Percentiles rank a stretch among this genome's conserved stretches.
phyloP scores from a whole-genome alignment of 64 coral and sea anemone species.

The Hydrozoanthus tunicans region DNA sequence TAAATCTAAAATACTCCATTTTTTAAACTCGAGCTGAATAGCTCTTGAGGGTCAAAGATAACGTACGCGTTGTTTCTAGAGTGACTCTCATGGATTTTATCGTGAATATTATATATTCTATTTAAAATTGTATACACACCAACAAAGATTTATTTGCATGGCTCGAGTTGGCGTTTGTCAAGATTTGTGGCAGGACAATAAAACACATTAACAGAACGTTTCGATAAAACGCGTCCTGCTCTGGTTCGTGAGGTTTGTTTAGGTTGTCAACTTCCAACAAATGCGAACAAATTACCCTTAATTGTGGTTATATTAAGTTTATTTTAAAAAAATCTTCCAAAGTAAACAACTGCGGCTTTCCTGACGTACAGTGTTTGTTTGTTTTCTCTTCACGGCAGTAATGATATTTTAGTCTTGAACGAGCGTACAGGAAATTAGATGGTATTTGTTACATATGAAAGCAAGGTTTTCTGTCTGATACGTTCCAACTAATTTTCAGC shows the following conservation, averaged over 20 bases:
- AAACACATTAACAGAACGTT: neutral
- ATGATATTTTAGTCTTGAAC: constrained; percentile 17
- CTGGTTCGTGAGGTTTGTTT: neutral
- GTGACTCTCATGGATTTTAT: neutral
- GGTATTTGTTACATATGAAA: constrained; percentile 1
- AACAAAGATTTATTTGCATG: neutral
- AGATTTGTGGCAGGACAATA: neutral
- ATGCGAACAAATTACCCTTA: constrained; percentile 37
- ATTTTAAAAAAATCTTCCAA: constrained; percentile 14
- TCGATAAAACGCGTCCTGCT: neutral
- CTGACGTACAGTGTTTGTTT: constrained; percentile 4
- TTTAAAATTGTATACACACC: neutral
- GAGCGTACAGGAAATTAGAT: constrained; percentile 15
- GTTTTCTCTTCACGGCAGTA: constrained; percentile 6
- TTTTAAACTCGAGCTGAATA: neutral
- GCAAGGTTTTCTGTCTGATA: neutral
- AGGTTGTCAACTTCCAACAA: neutral
- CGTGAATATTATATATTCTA: neutral
- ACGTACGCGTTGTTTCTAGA: neutral
- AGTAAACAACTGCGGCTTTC: constrained; percentile 34
- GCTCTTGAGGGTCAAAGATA: neutral
- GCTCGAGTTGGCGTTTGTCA: no score
- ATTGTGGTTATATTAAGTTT: constrained; percentile 26
- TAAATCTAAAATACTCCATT: neutral
- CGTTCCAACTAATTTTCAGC: neutral